phyloP scores from a whole-genome alignment of 2,113 vertebrate genomes.

The Onychostruthus taczanowskii region DNA sequence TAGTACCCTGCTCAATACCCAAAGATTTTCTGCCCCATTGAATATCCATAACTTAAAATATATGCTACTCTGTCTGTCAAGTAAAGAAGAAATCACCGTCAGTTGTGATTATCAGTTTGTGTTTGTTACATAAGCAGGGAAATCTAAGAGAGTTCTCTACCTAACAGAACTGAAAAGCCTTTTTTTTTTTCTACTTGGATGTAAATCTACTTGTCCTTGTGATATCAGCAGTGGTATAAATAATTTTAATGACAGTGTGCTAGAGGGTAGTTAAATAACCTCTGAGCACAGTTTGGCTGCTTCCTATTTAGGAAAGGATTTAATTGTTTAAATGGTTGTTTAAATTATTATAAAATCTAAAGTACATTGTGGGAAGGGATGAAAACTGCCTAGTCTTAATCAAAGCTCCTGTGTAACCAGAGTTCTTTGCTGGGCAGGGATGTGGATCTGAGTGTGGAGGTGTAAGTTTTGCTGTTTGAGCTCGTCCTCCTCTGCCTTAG shows the following conservation, averaged over 20 bases:
- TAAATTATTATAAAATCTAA: background rate
- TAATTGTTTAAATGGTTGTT: background rate
- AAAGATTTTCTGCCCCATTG: background rate
- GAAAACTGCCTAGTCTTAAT: background rate
- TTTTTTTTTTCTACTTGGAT: background rate
- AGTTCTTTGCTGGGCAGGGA: background rate
- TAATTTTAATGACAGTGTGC: constrained; percentile 7
- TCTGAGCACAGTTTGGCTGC: background rate
- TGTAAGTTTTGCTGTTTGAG: background rate
- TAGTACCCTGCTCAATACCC: background rate
- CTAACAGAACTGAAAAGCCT: background rate
- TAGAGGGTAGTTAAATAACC: background rate
- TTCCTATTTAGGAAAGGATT: background rate
- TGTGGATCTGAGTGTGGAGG: background rate
- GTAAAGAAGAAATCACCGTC: background rate
- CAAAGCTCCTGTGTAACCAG: background rate
- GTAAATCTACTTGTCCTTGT: background rate
- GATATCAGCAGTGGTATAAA: background rate
- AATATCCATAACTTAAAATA: background rate
- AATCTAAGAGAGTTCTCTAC: background rate
- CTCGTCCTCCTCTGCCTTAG: background rate
- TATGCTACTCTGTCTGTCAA: background rate
- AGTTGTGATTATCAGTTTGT: background rate
- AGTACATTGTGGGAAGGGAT: background rate
- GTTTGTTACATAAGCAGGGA: background rate